These are phyloP conservation scores for Dicyrtomina minuta DNA, from an alignment of 2,888 invertebrate genomes.

Conservation along the genomic window DNA sequence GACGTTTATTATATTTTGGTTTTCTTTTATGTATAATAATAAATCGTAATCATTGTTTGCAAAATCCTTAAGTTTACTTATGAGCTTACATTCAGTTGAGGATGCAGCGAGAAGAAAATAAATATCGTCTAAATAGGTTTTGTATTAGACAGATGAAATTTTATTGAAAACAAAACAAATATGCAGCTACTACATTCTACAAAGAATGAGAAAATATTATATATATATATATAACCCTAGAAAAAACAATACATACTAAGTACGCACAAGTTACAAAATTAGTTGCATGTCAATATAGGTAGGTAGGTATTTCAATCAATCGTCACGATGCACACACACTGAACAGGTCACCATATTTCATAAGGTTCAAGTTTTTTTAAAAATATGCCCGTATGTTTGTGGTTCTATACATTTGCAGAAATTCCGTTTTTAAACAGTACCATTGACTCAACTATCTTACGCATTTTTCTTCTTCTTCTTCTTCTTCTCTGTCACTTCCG, in stretches of 20 bases:
- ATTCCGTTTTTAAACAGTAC: neutral
- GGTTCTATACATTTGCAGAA: neutral
- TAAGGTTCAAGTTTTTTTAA: neutral
- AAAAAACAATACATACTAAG: no score
- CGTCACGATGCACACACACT: no score
- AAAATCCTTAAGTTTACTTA: no score
- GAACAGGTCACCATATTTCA: no score
- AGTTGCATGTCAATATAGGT: neutral
- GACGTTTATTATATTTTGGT: neutral
- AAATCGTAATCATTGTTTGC: no score
- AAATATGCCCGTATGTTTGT: neutral
- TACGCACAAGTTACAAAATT: no score
- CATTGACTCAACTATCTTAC: neutral
- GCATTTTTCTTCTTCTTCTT: conserved; percentile 33
- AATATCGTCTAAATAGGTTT: neutral
- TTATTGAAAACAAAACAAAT: no score
- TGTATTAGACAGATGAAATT: neutral
- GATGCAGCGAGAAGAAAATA: neutral
- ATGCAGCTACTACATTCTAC: no score
- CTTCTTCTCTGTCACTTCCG: conserved; percentile 47
- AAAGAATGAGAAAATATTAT: no score
- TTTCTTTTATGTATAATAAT: no score
- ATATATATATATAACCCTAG: no score
- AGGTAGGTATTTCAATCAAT: neutral
- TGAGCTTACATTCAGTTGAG: no score